Evolutionary conservation across 2,888 invertebrate genomes (phyloP), one percentile per base, ranked within the genome.

Genomic region (Dysmachus trigonus): DNA sequence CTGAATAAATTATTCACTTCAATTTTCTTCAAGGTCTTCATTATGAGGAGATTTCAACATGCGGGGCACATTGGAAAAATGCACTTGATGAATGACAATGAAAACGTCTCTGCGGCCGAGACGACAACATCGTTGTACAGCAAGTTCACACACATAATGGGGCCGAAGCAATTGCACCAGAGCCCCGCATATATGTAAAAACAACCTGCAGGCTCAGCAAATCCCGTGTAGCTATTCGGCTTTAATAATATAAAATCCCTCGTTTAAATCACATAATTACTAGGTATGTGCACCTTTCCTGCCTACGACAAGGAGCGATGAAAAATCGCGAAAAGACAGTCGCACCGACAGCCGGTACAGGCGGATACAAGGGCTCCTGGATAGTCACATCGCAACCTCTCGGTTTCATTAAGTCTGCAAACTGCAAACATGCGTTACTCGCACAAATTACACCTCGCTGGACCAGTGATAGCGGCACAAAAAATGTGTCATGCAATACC

Each of bases 241-340:
- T 33, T 73, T 82, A 82, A 82, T 47, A 82, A 82, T 82, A 82
- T 82, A 53, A 82, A 82, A 51, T 53, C 33, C 53, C 53, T 62
- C 62, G 62, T 82, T 82, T 53, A 82, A 82, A 82, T 82, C 82
- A 82, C 82, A 82, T 82, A 82, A 82, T 82, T 82, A 82, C 82
- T 82, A 31, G 82, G 47, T 82, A 82, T 62, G 62, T 10, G 62
- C 62, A 62, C 62, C 62, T 62, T 62, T 62, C 62, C 62, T 62
- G 62, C 62, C 18, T 62, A 62, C 62, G 62, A 62, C 22, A 10
- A 62, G 22, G 27, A 27, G 62, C 62, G 62, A 27, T 62, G 62
- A 62, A 62, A 62, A 62, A 62, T 62, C 62, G 62, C 47, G 47
- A 6, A 62, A 62, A 62, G 62, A 62, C 62, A 62, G 22, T 22